These are phyloP conservation scores for Zosterops lateralis DNA, from an alignment of 2,113 vertebrate genomes.

Conservation along the genomic window DNA sequence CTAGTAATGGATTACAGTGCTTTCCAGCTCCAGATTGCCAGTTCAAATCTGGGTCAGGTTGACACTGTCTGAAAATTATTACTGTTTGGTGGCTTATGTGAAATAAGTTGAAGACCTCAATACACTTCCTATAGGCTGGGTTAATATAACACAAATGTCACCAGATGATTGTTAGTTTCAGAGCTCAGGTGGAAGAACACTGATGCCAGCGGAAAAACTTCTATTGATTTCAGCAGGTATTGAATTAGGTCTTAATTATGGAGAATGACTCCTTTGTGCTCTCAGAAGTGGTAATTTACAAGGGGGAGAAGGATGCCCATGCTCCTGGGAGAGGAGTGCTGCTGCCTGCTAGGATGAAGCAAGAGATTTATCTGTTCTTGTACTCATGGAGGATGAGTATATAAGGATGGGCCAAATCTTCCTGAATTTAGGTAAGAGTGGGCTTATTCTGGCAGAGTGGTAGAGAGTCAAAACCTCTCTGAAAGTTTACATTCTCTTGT, in stretches of 20 bases:
- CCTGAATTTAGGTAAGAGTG: not conserved
- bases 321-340: fast-evolving
- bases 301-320: not conserved
- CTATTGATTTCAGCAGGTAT: constrained; percentile 7
- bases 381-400: not conserved
- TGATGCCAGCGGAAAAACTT: constrained; percentile 15
- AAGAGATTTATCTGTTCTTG: not conserved
- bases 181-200: not conserved
- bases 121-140: constrained; percentile 43
- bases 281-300: constrained; percentile 8
- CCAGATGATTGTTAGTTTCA: constrained; percentile 36
- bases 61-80: constrained; percentile 63
- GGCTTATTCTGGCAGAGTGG: not conserved
- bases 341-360: not conserved
- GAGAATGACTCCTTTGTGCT: constrained; percentile 9
- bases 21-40: constrained; percentile 58
- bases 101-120: constrained; percentile 61
- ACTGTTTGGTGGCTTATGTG: constrained; percentile 53
- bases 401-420: not conserved
- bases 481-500: not conserved
- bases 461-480: not conserved
- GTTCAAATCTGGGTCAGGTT: constrained; percentile 68
- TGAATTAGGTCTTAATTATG: constrained; percentile 52
- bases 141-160: constrained; percentile 62
- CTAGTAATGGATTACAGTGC: constrained; percentile 46